Conservation (phyloP, 2,888 invertebrate genomes). For the Tenthredo mesomela region DNA sequence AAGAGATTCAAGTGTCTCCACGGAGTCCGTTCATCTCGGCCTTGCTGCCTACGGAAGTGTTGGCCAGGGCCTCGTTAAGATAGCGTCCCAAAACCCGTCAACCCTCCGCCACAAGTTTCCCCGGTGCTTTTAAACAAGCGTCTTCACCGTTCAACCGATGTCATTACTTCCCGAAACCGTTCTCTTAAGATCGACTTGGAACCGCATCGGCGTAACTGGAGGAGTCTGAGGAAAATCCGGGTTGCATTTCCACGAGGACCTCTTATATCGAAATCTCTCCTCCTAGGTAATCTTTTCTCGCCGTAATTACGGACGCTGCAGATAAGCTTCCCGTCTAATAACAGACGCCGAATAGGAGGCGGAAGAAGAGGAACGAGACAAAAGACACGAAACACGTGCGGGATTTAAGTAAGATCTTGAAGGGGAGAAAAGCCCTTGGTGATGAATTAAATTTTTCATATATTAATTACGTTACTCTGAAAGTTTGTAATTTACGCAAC, state of each 20-base stretch:
- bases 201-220: background rate
- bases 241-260: slow-evolving; percentile 8
- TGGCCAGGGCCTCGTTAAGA: slow-evolving; percentile 47
- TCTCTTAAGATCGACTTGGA: background rate
- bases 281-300: background rate
- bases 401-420: background rate
- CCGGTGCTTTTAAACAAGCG: background rate
- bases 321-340: background rate
- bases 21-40: slow-evolving; percentile 36
- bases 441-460: background rate
- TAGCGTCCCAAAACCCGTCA: slow-evolving; percentile 42
- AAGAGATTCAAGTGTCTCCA: slow-evolving; percentile 46
- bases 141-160: slow-evolving; percentile 11
- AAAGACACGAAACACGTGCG: background rate
- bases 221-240: background rate
- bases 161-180: slow-evolving; percentile 8
- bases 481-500: slow-evolving; percentile 33
- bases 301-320: background rate
- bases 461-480: slow-evolving; percentile 38
- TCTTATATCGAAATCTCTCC: background rate
- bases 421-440: background rate
- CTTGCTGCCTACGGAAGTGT: slow-evolving; percentile 27
- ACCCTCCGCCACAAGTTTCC: slow-evolving; percentile 24
- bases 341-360: background rate
- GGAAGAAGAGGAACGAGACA: background rate